phyloP scores from a whole-genome alignment of 1,140 invertebrate species.

The Cherax destructor region DNA sequence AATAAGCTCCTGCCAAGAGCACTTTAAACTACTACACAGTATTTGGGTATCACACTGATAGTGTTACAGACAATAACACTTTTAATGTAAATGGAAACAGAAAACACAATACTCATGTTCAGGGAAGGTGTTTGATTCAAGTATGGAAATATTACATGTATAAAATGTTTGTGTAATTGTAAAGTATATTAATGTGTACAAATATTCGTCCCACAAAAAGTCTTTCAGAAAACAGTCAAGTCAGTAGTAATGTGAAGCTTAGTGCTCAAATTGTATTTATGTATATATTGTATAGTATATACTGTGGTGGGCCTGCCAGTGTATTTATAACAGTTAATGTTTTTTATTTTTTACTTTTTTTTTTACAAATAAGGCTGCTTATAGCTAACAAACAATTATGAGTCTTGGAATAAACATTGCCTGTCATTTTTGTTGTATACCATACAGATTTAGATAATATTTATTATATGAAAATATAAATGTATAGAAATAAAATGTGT shows the following conservation, averaged over 20 bases:
- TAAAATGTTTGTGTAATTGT: constrained; percentile 39
- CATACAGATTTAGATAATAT: too few species aligned
- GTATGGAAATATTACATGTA: constrained; percentile 25
- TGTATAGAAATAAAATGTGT: too few species aligned
- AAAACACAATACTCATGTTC: constrained; percentile 65
- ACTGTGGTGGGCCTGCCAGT: constrained; percentile 32
- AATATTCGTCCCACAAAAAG: constrained; percentile 61
- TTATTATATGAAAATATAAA: too few species aligned
- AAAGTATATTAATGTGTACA: constrained; percentile 56
- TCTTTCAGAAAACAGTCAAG: constrained; percentile 61
- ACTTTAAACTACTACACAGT: neutral
- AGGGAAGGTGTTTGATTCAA: constrained; percentile 46
- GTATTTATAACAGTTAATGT: constrained; percentile 5
- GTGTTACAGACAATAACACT: neutral
- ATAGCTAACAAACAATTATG: constrained; percentile 22
- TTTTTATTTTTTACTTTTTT: constrained; percentile 10
- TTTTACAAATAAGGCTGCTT: neutral
- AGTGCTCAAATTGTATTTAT: constrained; percentile 31
- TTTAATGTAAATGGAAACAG: constrained; percentile 41
- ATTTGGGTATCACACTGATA: neutral
- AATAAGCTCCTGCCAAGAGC: neutral
- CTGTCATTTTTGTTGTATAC: neutral
- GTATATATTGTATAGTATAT: constrained; percentile 35
- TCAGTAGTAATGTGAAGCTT: constrained; percentile 1
- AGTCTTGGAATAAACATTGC: neutral